Evolutionary conservation across 1,140 invertebrate species (phyloP), one percentile per base, ranked within the genome.

Genomic region (Oryzaephilus surinamensis): DNA sequence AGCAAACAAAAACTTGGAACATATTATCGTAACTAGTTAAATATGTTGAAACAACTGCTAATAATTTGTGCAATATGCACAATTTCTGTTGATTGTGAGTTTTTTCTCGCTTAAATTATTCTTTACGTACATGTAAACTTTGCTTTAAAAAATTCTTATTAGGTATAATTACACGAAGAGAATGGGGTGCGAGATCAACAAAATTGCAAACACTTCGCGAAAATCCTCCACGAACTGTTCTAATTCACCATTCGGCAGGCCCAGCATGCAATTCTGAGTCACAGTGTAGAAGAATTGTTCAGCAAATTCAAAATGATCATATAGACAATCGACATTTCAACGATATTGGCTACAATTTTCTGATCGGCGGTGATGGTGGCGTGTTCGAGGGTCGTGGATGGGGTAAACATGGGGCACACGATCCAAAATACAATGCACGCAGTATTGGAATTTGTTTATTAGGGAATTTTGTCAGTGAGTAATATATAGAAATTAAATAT

Each of bases 371-470:
- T 8, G 81, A 87, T 38, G 82, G 81, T 2, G 63, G 68, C 5
- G 74, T 74, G 6, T 87, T 84, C 49, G 72, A 77, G 43, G 85
- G 81, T 1, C 67, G 83, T 14, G 80, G 79, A 1, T 89, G 82
- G 74, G 67, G 74, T 18, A 61, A 52, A 4, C 55, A 75, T 0
- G 83, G 83, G 4, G 78, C 79, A 0, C 82, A 87, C 49, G 71
- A 81, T 0, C 70, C 67, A 2, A 61, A 57, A 11, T 84, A 75
- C 47, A 87, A 88, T 57, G 60, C 54, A 23, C 64, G 61, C 27
- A 82, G 81, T 38, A 69, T 85, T 12, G 83, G 79, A 33, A 80
- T 85, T 45, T 74, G 72, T 15, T 63, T 85, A 8, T 80, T 86
- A 38, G 78, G 66, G 16, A 71, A 75, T 48, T 76, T 70, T 69